phyloP scores from a whole-genome alignment of 2,797 vertebrate species.

The Falco rusticolus region DNA sequence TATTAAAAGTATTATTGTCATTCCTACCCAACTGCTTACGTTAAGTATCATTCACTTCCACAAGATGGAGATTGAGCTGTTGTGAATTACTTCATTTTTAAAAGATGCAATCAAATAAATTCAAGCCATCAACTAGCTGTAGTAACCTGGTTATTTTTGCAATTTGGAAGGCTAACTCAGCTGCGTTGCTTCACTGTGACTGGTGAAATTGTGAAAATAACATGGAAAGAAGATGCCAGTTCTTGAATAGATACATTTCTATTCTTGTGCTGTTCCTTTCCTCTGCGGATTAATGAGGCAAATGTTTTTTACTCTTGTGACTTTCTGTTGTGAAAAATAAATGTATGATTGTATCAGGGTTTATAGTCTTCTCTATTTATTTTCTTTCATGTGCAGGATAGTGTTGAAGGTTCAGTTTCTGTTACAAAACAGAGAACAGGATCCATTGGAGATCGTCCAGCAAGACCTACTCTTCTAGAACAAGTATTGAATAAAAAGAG shows the following conservation, averaged over 20 bases:
- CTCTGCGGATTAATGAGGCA: neutral
- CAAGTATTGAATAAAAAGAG: constrained; percentile 98
- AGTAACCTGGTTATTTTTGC: neutral
- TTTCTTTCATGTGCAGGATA: constrained; percentile 80
- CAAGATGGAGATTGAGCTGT: neutral
- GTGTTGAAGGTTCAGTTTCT: constrained; percentile 88
- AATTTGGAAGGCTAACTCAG: neutral
- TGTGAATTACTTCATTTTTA: neutral
- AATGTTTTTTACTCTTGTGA: neutral
- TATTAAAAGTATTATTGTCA: neutral
- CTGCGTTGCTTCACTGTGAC: neutral
- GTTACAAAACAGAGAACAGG: constrained; percentile 93
- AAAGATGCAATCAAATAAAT: neutral
- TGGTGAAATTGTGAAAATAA: neutral
- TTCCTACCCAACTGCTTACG: neutral
- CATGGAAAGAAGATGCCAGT: neutral
- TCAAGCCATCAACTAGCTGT: neutral
- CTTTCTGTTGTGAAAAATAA: neutral
- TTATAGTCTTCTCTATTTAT: neutral
- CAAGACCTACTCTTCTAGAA: constrained; percentile 93
- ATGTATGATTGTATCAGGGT: neutral
- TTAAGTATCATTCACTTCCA: neutral
- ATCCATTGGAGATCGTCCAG: constrained; percentile 89
- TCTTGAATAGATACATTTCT: neutral
- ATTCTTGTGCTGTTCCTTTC: neutral